A percentile compares a stretch with the other conserved stretches of the same genome.
Evolutionary conservation across 2,797 vertebrate species (phyloP).

Genomic region (Antrozous pallidus): DNA sequence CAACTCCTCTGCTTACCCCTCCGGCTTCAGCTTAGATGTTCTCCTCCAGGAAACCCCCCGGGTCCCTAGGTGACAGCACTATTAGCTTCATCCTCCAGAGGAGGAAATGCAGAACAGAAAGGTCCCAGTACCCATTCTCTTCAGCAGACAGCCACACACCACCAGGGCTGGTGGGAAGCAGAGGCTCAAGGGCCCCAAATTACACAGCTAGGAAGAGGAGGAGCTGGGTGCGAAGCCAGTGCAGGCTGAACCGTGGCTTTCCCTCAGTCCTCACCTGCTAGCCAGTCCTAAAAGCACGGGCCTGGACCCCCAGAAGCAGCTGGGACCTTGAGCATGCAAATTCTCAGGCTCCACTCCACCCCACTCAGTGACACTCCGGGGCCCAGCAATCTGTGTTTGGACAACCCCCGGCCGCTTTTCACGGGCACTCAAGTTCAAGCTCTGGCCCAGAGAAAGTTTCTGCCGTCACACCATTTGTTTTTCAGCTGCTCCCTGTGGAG

Average conservation of each 20-base stretch:
- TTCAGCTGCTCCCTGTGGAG: neutral
- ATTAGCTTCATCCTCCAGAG: neutral
- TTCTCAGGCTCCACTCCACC: neutral
- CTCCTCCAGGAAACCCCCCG: neutral
- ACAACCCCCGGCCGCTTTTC: neutral
- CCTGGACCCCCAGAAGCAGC: neutral
- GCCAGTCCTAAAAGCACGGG: neutral
- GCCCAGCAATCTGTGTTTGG: neutral
- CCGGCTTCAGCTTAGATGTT: neutral
- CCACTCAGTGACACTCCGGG: neutral
- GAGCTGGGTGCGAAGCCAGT: neutral
- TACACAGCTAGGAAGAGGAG: neutral
- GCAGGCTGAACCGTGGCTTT: neutral
- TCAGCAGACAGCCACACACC: neutral
- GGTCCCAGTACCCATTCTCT: neutral
- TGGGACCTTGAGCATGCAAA: neutral
- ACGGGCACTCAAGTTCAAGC: neutral
- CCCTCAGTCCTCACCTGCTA: neutral
- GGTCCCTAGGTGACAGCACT: neutral
- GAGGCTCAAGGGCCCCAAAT: neutral
- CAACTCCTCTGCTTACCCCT: neutral
- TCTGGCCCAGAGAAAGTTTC: neutral
- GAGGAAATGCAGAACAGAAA: neutral
- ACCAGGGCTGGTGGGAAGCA: neutral
- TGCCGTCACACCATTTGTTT: neutral